These are phyloP conservation scores for Propithecus perrieri DNA, from an alignment of 2,797 vertebrate species.

Conservation along the genomic window DNA sequence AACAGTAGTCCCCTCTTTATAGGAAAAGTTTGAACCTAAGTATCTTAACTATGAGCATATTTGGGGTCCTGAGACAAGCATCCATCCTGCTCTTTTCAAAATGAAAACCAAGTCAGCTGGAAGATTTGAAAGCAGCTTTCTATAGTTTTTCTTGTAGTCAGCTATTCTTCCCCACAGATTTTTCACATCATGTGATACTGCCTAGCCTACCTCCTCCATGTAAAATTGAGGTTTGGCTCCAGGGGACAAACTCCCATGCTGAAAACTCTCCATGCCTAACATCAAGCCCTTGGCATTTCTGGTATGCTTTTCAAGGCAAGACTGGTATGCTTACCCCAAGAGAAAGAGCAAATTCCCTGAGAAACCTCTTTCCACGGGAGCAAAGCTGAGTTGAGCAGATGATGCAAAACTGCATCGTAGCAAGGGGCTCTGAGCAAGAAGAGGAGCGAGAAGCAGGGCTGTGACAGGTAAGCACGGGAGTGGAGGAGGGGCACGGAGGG, in stretches of 20 bases:
- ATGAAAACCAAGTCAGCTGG: slow-evolving; percentile 43
- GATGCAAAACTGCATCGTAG: neutral
- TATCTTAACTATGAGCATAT: slow-evolving; percentile 20
- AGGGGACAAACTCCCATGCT: slow-evolving; percentile 61
- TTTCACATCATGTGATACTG: slow-evolving; percentile 60
- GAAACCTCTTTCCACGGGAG: slow-evolving; percentile 58
- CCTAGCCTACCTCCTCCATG: slow-evolving; percentile 61
- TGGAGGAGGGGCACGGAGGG: neutral
- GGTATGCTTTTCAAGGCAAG: slow-evolving; percentile 74
- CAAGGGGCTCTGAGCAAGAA: neutral
- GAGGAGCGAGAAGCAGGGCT: neutral
- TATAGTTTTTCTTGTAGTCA: slow-evolving; percentile 39
- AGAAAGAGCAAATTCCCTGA: slow-evolving; percentile 68
- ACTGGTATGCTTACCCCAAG: slow-evolving; percentile 70
- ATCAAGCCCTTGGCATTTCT: slow-evolving; percentile 78
- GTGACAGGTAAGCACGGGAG: neutral
- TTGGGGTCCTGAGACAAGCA: neutral
- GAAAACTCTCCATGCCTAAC: slow-evolving; percentile 60
- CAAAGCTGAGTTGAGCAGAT: slow-evolving; percentile 2
- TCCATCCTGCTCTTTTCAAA: neutral
- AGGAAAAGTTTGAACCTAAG: slow-evolving; percentile 42
- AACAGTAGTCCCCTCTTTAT: neutral
- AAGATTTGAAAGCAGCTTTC: neutral
- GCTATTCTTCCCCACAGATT: slow-evolving; percentile 56
- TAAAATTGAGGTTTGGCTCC: slow-evolving; percentile 74